A percentile compares a stretch with the other conserved stretches of the same genome.
Conservation (phyloP, 2,113 vertebrate genomes). For the Oriolus oriolus region DNA sequence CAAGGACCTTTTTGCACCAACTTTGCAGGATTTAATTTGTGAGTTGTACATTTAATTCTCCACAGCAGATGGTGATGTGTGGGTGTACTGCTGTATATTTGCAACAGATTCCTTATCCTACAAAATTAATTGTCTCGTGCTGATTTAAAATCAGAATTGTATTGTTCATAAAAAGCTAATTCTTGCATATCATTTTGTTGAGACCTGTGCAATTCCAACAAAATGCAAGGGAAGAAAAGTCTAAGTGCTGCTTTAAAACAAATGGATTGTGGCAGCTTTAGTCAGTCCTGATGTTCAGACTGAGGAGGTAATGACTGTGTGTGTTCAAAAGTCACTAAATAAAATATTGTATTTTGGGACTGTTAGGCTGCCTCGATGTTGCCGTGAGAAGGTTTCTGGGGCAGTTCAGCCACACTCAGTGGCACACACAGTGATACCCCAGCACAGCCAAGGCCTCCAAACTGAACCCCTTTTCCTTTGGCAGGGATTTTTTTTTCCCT, state of each 20-base stretch:
- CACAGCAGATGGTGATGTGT: slow-evolving; percentile 76
- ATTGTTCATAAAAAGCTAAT: slow-evolving; percentile 48
- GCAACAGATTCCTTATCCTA: slow-evolving; percentile 72
- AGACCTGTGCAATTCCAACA: not conserved
- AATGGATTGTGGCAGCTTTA: not conserved
- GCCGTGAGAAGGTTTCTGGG: not conserved
- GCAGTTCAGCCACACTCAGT: not conserved
- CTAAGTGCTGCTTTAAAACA: not conserved
- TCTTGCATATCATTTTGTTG: not conserved
- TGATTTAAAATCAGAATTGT: slow-evolving; percentile 64
- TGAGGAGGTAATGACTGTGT: not conserved
- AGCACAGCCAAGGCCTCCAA: not conserved
- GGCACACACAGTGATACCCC: not conserved
- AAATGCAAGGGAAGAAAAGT: not conserved
- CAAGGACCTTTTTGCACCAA: slow-evolving; percentile 69
- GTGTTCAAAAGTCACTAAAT: not conserved
- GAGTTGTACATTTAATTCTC: slow-evolving; percentile 71
- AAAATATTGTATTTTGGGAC: not conserved
- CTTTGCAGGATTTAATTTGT: slow-evolving; percentile 63
- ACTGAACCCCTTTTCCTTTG: not conserved
- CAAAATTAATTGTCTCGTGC: slow-evolving; percentile 74
- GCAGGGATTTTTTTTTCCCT: not conserved
- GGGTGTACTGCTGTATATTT: slow-evolving; percentile 75
- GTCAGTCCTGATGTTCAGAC: not conserved
- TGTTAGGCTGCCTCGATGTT: not conserved